Evolutionary conservation across 2,888 invertebrate species (phyloP).

Genomic region (Drosophila mimica): DNA sequence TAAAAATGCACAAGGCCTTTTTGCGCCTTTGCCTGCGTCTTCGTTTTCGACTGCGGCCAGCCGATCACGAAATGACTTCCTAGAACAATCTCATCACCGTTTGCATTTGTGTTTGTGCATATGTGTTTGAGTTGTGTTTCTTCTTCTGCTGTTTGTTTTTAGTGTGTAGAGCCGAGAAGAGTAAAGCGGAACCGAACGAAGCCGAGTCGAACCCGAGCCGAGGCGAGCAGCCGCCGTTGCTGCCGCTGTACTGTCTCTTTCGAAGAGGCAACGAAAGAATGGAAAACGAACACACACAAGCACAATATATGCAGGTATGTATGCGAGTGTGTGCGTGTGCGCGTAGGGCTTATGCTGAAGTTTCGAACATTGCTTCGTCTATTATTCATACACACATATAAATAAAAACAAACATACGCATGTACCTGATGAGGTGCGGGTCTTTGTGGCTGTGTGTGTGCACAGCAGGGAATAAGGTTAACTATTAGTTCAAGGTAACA

Average conservation of each 20-base stretch:
- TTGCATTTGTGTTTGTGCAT: neutral
- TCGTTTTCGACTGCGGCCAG: neutral
- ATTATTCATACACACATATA: conserved; percentile 10
- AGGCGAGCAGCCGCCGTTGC: neutral
- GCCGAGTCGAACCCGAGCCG: neutral
- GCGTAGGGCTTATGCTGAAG: conserved; percentile 22
- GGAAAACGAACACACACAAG: conserved; percentile 11
- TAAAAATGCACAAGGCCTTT: conserved; percentile 20
- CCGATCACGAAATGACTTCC: conserved; percentile 35
- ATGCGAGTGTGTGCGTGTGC: conserved; percentile 1
- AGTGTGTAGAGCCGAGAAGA: neutral
- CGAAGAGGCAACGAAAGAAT: conserved; percentile 24
- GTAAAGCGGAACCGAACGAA: neutral
- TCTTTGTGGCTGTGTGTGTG: conserved; percentile 33
- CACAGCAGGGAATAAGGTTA: conserved; percentile 66
- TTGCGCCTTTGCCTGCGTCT: neutral
- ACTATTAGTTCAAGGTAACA: conserved; percentile 78
- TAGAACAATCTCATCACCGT: conserved; percentile 32
- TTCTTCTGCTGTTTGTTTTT: conserved; percentile 3
- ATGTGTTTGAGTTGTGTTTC: neutral
- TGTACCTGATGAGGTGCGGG: conserved; percentile 32
- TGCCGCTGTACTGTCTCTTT: conserved; percentile 22
- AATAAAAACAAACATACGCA: neutral
- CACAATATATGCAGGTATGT: neutral
- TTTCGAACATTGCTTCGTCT: conserved; percentile 12